Conservation (phyloP, 1,140 invertebrate species). For the Radopholus similis region DNA sequence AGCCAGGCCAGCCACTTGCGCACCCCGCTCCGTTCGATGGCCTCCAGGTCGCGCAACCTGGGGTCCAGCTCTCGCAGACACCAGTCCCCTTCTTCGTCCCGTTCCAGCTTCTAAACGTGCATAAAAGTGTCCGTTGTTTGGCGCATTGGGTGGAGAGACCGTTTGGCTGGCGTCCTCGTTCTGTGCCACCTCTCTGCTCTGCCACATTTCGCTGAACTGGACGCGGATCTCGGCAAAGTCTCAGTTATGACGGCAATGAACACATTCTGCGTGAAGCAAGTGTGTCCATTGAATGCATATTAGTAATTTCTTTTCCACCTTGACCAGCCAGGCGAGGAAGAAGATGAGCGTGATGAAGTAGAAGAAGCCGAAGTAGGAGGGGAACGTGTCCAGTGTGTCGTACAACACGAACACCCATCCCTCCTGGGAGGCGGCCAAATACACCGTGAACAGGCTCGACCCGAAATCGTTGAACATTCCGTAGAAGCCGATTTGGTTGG, state of each 20-base stretch:
- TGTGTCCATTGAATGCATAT: neutral
- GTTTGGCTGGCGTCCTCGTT: slow-evolving; percentile 51
- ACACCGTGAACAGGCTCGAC: slow-evolving; percentile 79
- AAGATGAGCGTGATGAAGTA: slow-evolving; percentile 99
- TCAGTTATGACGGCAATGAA: slow-evolving; percentile 99
- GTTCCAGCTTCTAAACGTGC: slow-evolving; percentile 69
- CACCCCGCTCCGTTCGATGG: slow-evolving; percentile 74
- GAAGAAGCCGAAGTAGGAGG: slow-evolving; percentile 87
- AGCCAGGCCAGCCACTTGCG: slow-evolving; percentile 71
- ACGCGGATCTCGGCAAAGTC: slow-evolving; percentile 99
- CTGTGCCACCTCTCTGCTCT: slow-evolving; percentile 67
- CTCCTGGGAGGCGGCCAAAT: slow-evolving; percentile 97
- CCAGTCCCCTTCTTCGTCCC: slow-evolving; percentile 60
- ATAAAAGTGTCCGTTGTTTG: neutral
- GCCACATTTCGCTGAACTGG: slow-evolving; percentile 99
- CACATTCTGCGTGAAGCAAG: slow-evolving; percentile 71
- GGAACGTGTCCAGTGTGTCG: slow-evolving; percentile 89
- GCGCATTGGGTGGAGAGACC: slow-evolving; percentile 9
- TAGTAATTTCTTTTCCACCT: slow-evolving; percentile 66
- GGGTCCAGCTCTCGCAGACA: slow-evolving; percentile 64
- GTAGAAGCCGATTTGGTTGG: slow-evolving; percentile 42
- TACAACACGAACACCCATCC: slow-evolving; percentile 99
- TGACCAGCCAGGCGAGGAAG: slow-evolving; percentile 97
- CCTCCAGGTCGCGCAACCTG: slow-evolving; percentile 62
- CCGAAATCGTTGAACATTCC: slow-evolving; percentile 84